Percentiles rank a stretch among this genome's conserved stretches.
Conservation (phyloP, 2,888 invertebrate species). For the Aethes cnicana region DNA sequence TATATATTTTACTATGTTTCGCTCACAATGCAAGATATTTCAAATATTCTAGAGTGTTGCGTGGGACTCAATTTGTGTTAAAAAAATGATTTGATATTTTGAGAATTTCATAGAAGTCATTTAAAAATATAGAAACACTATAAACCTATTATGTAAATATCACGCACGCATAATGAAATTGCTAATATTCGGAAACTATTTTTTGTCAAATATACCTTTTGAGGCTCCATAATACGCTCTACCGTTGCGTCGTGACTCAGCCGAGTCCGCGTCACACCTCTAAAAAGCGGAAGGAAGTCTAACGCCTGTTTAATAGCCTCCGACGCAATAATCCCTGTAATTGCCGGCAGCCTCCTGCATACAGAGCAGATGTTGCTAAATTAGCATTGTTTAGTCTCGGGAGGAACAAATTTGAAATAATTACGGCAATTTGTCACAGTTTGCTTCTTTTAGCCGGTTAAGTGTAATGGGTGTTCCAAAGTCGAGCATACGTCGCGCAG, state of each 20-base stretch:
- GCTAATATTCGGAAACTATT: no score
- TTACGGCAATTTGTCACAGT: conserved; percentile 52
- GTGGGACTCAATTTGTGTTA: no score
- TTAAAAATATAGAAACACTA: no score
- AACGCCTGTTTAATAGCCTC: conserved; percentile 71
- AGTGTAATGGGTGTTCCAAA: conserved; percentile 22
- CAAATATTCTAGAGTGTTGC: no score
- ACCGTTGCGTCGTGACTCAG: conserved; percentile 7
- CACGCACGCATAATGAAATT: no score
- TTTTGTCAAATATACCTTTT: no score
- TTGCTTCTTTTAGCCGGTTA: conserved; percentile 32
- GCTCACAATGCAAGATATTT: no score
- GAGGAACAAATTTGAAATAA: conserved; percentile 61
- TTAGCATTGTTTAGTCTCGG: conserved; percentile 67
- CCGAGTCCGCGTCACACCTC: conserved; percentile 41
- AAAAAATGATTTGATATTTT: no score
- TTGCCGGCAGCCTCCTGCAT: conserved; percentile 64
- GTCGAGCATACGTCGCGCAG: conserved; percentile 7
- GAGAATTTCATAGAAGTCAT: no score
- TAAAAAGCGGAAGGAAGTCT: conserved; percentile 61
- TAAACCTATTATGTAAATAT: no score
- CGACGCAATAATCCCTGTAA: conserved; percentile 72
- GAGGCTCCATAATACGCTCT: no score
- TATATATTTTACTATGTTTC: no score
- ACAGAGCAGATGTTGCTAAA: conserved; percentile 68